These are phyloP conservation scores for Fukomys damarensis DNA, from an alignment of 2,113 vertebrate species.

Conservation along the genomic window DNA sequence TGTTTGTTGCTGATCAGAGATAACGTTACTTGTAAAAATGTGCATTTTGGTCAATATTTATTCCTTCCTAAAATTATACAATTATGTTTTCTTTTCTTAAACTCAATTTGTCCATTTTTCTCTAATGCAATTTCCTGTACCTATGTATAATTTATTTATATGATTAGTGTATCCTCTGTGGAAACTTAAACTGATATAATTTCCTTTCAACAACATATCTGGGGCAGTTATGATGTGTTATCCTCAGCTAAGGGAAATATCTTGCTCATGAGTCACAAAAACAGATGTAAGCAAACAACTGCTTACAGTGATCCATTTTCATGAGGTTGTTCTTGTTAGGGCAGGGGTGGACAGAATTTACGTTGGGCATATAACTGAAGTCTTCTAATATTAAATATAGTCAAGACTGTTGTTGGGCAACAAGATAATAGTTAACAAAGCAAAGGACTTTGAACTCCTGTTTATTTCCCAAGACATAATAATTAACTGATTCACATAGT, in stretches of 20 bases:
- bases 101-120: slow-evolving; percentile 55
- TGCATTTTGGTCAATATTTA: slow-evolving; percentile 29
- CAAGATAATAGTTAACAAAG: slow-evolving; percentile 37
- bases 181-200: slow-evolving; percentile 69
- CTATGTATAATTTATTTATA: slow-evolving; percentile 62
- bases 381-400: slow-evolving; percentile 19
- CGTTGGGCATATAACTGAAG: background rate
- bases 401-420: slow-evolving; percentile 47
- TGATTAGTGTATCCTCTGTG: slow-evolving; percentile 62
- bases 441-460: background rate
- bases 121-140: slow-evolving; percentile 57
- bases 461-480: slow-evolving; percentile 29
- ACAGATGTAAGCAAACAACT: slow-evolving; percentile 57
- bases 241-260: slow-evolving; percentile 69
- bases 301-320: slow-evolving; percentile 56
- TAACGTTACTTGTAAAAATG: slow-evolving; percentile 75
- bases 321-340: background rate
- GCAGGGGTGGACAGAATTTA: slow-evolving; percentile 43
- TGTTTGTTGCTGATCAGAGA: slow-evolving; percentile 79
- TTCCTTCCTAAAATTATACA: slow-evolving; percentile 74
- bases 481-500: slow-evolving; percentile 25
- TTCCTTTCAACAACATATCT: slow-evolving; percentile 66
- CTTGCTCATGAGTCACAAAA: slow-evolving; percentile 65
- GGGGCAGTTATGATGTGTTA: slow-evolving; percentile 63
- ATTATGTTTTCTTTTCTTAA: slow-evolving; percentile 59